Evolutionary conservation across 37 sponge, comb jelly and placozoan species (phyloP), one percentile per base, ranked within the genome.

Genomic region (Geodia barretti): DNA sequence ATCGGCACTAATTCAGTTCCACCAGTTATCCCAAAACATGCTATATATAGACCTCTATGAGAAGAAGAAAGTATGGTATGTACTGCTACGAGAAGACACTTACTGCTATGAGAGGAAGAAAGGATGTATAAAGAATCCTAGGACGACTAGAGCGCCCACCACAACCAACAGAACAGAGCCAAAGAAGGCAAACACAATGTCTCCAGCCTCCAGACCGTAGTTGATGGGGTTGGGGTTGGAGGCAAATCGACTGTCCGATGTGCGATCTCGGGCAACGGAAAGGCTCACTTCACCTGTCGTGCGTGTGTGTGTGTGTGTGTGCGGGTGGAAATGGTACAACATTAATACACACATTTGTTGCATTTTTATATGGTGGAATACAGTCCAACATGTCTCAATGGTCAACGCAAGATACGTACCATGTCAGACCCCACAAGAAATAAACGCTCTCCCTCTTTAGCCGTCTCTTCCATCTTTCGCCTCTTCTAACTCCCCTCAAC

Each of bases 71-170:
- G n/a, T n/a, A n/a, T n/a, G n/a, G n/a, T n/a, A n/a, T n/a, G n/a
- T 47, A 47, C 54, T 47, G 54, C 54, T 14, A 47, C 54, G 14
- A 7, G 14, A 14, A 47, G 11, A 47, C 54, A 47, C 54, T 47
- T 43, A 76, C 30, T n/a, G 8, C 60, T 71, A 79, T 72, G 71
- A 43, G 20, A 82, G 68, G 81, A 87, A 84, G 84, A 87, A 84
- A 35, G 92, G 92, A 65, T 92, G 88, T 37, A 87, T 84, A 39
- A 33, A 72, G 60, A 74, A 92, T 37, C 93, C 93, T 41, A 92
- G 35, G 23, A 92, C 33, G 3, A 77, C 43, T 0, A 86, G 41
- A 17, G 62, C 77, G 25, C 67, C 0, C 47, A 92, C 58, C 26
- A 75, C 24, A 39, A 77, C 23, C 19, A 85, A 29, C 35, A 88